Evolutionary conservation across 1,140 invertebrate genomes (phyloP), one percentile per base, ranked within the genome.

Genomic region (Belonocnema kinseyi): DNA sequence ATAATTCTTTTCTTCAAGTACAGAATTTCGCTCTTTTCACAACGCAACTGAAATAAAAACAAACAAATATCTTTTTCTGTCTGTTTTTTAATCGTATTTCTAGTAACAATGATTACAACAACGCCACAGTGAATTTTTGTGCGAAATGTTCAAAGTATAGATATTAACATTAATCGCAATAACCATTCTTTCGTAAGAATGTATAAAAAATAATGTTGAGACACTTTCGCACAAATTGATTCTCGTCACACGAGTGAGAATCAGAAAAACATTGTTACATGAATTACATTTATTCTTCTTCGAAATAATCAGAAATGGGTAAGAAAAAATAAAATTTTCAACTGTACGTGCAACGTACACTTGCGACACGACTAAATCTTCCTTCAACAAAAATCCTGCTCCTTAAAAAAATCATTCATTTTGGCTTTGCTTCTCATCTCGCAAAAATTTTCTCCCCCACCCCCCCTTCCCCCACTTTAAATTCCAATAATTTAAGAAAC

Each of bases 191-290:
- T 26, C 19, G 33, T 61, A 33, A 61, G 33, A 66, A 66, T 66
- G 61, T 66, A 66, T 66, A 66, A 66, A 66, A 66, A 66, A 66
- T 66, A 66, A 66, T 40, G 6, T 66, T n/a, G 14, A 66, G 4
- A 66, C 61, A 66, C 40, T 7, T 5, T 66, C 61, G 40, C 26
- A 66, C 26, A 6, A 16, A 66, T 16, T 66, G 61, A 40, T n/a
- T 46, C 33, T n/a, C 33, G 14, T 40, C 46, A 66, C 46, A 66
- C 40, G 40, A 66, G n/a, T 66, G 61, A 66, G 14, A 66, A 66
- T n/a, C 26, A 16, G n/a, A n/a, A n/a, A 26, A 66, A 40, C 33
- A 66, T 66, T 66, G 61, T 66, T 40, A 33, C 26, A 66, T 33
- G 33, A 66, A 66, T 14, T 66, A 14, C 61, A n/a, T n/a, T 66